Evolutionary conservation across 23 tunicate species (phyloP).

Genomic region (Clavelina lepadiformis): DNA sequence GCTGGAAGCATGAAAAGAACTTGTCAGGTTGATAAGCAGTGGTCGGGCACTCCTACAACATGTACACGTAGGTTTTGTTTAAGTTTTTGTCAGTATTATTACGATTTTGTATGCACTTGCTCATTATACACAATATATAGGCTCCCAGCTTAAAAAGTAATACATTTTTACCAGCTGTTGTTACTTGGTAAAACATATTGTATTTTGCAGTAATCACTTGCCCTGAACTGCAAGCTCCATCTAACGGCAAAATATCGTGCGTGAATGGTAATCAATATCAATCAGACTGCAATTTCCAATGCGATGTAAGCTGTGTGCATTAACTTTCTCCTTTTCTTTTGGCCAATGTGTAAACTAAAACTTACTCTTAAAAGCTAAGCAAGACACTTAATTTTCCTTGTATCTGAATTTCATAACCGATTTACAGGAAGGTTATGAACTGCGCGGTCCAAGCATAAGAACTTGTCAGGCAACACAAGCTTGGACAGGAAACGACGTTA

Average conservation of each 20-base stretch:
- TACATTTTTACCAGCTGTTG: too few species aligned
- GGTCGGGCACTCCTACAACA: constrained; percentile 26
- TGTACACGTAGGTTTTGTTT: constrained; percentile 26
- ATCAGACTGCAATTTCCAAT: constrained; percentile 70
- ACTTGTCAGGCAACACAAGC: constrained; percentile 46
- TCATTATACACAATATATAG: too few species aligned
- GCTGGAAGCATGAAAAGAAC: constrained; percentile 21
- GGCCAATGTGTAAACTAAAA: too few species aligned
- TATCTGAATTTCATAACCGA: too few species aligned
- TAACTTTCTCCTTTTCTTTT: too few species aligned
- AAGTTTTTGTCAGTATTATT: not conserved
- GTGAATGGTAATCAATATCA: constrained; percentile 29
- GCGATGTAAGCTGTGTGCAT: constrained; percentile 53
- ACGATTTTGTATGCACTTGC: too few species aligned
- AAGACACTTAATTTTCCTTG: too few species aligned
- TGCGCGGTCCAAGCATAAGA: constrained; percentile 32
- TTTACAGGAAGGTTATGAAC: constrained; percentile 68
- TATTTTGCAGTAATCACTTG: constrained; percentile 44
- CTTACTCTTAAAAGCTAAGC: too few species aligned
- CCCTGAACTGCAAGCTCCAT: constrained; percentile 36
- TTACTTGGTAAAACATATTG: too few species aligned
- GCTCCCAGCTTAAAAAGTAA: not conserved
- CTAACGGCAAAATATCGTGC: constrained; percentile 61
- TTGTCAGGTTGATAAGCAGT: constrained; percentile 21
- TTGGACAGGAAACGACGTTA: constrained; percentile 58